Evolutionary conservation across 2,113 vertebrate genomes (phyloP).

Genomic region (Stigmatopora argus): DNA sequence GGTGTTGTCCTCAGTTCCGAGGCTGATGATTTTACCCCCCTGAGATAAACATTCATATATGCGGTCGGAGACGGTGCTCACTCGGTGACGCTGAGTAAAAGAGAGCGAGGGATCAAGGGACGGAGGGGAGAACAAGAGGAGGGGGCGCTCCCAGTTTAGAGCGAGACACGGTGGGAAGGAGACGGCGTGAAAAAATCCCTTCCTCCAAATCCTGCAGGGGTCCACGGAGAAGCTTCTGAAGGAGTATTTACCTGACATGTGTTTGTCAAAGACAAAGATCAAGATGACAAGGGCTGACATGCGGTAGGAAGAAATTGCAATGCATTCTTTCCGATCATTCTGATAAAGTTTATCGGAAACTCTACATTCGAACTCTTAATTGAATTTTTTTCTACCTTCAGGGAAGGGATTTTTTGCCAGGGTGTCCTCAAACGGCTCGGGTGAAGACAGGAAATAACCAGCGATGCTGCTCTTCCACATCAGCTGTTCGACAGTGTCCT

Average conservation of each 20-base stretch:
- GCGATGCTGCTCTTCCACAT: background rate
- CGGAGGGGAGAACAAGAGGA: constrained; percentile 8
- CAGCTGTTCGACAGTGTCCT: constrained; percentile 1
- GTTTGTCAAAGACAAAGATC: background rate
- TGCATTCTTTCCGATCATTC: background rate
- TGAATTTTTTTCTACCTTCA: background rate
- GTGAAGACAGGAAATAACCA: background rate
- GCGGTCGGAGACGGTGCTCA: background rate
- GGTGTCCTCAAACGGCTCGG: constrained; percentile 21
- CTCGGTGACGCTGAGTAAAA: constrained; percentile 8
- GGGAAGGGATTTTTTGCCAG: background rate
- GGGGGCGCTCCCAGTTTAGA: constrained; percentile 11
- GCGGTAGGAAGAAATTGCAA: background rate
- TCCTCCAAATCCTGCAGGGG: background rate
- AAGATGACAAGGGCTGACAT: background rate
- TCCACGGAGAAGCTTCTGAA: background rate
- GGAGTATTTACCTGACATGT: background rate
- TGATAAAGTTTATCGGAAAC: background rate
- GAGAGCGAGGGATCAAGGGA: constrained; percentile 8
- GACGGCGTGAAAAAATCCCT: constrained; percentile 19
- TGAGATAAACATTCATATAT: background rate
- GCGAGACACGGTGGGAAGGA: constrained; percentile 18
- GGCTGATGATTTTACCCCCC: background rate
- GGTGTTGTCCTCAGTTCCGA: too few species aligned
- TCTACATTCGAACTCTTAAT: background rate